phyloP scores from a whole-genome alignment of 1,140 invertebrate species.

The Chlorops oryzae region DNA sequence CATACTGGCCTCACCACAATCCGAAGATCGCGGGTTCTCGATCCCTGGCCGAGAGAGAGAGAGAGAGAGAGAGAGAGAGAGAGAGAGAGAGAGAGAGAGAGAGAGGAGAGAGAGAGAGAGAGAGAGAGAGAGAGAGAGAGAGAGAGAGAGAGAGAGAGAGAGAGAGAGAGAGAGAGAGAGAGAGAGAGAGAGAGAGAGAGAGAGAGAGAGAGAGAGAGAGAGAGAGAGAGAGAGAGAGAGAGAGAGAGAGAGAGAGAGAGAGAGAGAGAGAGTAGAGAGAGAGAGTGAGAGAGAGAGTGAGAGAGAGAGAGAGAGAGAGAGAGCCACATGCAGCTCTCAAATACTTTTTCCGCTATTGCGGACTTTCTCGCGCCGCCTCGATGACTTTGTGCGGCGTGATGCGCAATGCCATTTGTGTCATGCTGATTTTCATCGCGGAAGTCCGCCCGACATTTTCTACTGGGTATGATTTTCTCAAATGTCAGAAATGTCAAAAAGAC shows the following conservation, averaged over 20 bases:
- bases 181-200: neutral
- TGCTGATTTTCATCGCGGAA: neutral
- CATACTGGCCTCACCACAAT: too few relatives aligned
- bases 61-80: neutral
- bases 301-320: neutral
- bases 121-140: neutral
- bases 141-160: neutral
- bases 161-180: neutral
- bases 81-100: neutral
- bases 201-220: neutral
- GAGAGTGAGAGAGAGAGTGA: neutral
- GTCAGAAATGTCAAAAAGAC: neutral
- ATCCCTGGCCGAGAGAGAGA: neutral
- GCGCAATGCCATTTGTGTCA: too few relatives aligned
- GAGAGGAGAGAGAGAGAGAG: neutral
- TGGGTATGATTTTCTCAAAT: neutral
- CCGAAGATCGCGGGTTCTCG: too few relatives aligned
- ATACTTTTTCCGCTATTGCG: too few relatives aligned
- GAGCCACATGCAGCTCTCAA: too few relatives aligned
- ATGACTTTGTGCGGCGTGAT: too few relatives aligned
- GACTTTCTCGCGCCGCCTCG: too few relatives aligned
- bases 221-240: neutral
- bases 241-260: neutral
- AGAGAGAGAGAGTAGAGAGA: neutral
- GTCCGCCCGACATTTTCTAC: too few relatives aligned